phyloP scores from a whole-genome alignment of 2,797 vertebrate species.

The Argentina silus region DNA sequence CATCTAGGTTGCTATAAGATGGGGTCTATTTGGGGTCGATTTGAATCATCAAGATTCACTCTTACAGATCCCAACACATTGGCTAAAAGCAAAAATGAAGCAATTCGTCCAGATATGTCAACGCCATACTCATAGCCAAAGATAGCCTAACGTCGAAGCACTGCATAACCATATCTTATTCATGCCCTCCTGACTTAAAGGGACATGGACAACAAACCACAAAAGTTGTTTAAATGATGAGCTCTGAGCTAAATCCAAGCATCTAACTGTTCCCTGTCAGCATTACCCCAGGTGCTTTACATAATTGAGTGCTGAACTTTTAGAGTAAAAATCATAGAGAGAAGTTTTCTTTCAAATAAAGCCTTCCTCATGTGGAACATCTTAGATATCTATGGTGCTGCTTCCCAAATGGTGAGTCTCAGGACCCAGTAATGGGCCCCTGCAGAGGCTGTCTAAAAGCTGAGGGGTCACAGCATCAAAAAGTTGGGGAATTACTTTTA shows the following conservation, averaged over 20 bases:
- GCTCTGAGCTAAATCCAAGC: conserved; percentile 35
- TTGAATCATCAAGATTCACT: background rate
- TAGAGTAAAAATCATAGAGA: conserved; percentile 33
- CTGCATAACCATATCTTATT: conserved; percentile 64
- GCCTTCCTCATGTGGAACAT: background rate
- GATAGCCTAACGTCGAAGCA: conserved; percentile 44
- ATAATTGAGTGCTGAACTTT: conserved; percentile 58
- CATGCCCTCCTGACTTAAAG: conserved; percentile 56
- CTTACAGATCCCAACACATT: background rate
- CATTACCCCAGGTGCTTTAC: conserved; percentile 48
- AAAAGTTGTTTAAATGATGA: conserved; percentile 55
- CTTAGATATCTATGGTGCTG: background rate
- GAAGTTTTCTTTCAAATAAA: conserved; percentile 25
- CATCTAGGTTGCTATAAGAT: background rate
- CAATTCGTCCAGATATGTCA: background rate
- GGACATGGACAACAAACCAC: conserved; percentile 21
- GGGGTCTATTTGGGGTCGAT: background rate
- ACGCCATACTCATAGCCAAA: conserved; percentile 38
- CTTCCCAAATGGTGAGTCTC: background rate
- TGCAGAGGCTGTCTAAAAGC: background rate
- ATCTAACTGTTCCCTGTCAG: conserved; percentile 27
- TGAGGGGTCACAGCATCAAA: too few species aligned
- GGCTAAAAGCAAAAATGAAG: background rate
- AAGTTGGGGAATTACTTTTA: background rate
- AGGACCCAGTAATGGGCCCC: background rate